phyloP scores from a whole-genome alignment of 2,113 vertebrate genomes.

The Pyrgilauda ruficollis region DNA sequence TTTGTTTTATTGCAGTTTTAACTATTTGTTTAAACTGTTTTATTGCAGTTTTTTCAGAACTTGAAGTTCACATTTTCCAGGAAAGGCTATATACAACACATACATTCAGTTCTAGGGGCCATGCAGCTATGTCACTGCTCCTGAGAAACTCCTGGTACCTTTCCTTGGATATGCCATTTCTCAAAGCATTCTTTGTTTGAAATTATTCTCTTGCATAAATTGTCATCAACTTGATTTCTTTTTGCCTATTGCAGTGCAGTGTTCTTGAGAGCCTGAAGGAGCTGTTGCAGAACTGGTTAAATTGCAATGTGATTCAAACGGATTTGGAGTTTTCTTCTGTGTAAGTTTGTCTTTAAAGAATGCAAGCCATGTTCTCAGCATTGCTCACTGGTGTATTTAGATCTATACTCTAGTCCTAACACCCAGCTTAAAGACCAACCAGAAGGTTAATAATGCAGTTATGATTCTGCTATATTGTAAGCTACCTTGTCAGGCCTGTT shows the following conservation, averaged over 20 bases:
- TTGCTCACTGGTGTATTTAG: not conserved
- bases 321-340: constrained; percentile 46
- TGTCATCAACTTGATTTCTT: not conserved
- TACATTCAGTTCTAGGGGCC: not conserved
- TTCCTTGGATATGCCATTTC: not conserved
- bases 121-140: not conserved
- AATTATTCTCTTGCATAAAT: not conserved
- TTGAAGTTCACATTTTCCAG: not conserved
- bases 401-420: not conserved
- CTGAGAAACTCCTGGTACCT: not conserved
- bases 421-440: not conserved
- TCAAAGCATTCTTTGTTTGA: not conserved
- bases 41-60: not conserved
- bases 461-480: not conserved
- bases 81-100: not conserved
- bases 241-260: constrained; percentile 78
- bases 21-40: not conserved
- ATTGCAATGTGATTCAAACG: constrained; percentile 72
- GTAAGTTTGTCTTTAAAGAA: constrained; percentile 64
- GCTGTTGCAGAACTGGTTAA: constrained; percentile 90
- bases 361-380: not conserved
- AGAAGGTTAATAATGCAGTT: not conserved
- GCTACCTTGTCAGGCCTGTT: not conserved
- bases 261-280: constrained; percentile 84
- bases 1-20: not conserved